Evolutionary conservation across 35 echinoderm and acorn worm genomes (phyloP).

Genomic region (Heliocidaris tuberculata): DNA sequence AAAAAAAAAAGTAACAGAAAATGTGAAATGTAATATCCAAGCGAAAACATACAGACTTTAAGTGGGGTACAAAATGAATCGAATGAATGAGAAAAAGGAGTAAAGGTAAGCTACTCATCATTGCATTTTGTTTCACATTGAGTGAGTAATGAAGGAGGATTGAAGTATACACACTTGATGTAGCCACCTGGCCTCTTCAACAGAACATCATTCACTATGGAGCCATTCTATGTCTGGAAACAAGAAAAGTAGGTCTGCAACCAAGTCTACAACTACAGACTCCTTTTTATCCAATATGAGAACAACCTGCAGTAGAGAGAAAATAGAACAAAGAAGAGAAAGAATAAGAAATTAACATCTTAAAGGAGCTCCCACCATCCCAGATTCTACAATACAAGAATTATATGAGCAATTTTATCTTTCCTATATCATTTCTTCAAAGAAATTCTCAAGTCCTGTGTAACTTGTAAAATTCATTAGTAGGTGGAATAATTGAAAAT

Average conservation of each 20-base stretch:
- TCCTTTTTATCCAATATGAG: background rate
- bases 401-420: background rate
- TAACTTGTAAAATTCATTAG: background rate
- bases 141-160: background rate
- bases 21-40: background rate
- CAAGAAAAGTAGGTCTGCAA: background rate
- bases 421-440: background rate
- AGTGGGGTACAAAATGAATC: background rate
- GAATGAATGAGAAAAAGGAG: background rate
- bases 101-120: background rate
- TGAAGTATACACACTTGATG: background rate
- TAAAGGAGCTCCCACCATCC: background rate
- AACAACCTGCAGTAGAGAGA: background rate
- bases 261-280: background rate
- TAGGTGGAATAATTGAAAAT: background rate
- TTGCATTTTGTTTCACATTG: background rate
- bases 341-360: background rate
- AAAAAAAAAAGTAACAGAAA: too few relatives aligned
- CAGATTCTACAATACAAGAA: background rate
- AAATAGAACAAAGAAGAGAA: background rate
- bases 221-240: background rate
- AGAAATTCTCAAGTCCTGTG: background rate
- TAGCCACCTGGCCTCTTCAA: constrained; percentile 7
- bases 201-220: background rate
- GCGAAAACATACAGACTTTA: background rate